Evolutionary conservation across 2,888 invertebrate genomes (phyloP), one percentile per base, ranked within the genome.

Genomic region (Athrips mouffetella): DNA sequence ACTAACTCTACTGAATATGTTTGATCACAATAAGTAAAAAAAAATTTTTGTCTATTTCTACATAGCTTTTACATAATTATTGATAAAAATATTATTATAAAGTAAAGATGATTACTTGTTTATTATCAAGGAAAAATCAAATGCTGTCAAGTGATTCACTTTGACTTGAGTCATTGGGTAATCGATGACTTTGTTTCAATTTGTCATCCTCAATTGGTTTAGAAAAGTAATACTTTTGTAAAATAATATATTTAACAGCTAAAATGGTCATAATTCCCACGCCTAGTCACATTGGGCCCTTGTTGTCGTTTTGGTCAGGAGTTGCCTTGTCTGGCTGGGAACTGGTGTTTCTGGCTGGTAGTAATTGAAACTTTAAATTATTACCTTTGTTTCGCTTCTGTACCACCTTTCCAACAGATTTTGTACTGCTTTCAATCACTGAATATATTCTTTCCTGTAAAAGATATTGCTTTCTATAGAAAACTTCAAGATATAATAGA

Each of bases 321-420:
- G 60, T 57, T 6, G 59, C 45, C 18, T 56, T 58, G 29, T 63
- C 27, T 6, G 59, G 53, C 37, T 67, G 59, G 1, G 69, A 58
- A 30, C 60, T 67, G 23, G 55, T 75, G 8, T 73, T 63, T 52
- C 68, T 73, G 15, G 70, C 45, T 1, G 93, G 93, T 7, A 91
- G 49, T 55, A 93, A 85, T 69, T 90, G 91, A 67, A 93, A 93
- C 65, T 89, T 91, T 13, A 93, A 75, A 54, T 87, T 89, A 40
- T 80, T 86, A 18, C 91, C 91, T 73, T 92, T 93, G 5, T 66
- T 71, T 39, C 91, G 85, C 67, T 92, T 93, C 59, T 94, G 93
- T 0, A 92, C 83, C 49, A 93, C 76, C 74, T 88, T 90, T 0
- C 90, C 90, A 20, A 76, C 56, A 48, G 77, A 65, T 57, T 89